Percentiles rank a stretch among this genome's conserved stretches.
These are phyloP conservation scores for Euura saliciscinereae DNA, from an alignment of 1,140 invertebrate species.

Conservation along the genomic window DNA sequence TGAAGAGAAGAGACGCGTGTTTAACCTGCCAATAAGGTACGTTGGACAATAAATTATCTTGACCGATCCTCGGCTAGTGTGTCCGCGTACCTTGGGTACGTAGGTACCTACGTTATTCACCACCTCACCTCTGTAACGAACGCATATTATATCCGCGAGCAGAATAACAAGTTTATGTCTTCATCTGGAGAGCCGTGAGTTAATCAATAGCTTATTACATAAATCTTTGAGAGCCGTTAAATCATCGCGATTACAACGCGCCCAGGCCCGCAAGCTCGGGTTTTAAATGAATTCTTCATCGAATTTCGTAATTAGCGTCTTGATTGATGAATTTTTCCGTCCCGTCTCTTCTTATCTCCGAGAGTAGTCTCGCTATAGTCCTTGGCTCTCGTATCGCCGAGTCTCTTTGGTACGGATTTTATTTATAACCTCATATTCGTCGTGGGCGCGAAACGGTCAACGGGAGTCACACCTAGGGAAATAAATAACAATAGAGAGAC, in stretches of 20 bases:
- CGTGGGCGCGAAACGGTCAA: conserved; percentile 20
- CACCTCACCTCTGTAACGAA: neutral
- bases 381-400: too few relatives aligned
- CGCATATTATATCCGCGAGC: neutral
- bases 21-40: neutral
- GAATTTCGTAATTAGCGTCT: neutral
- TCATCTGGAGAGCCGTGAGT: conserved; percentile 1
- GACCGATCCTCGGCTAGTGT: conserved; percentile 2
- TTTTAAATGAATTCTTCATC: conserved; percentile 1
- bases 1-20: neutral
- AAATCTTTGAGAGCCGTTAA: neutral
- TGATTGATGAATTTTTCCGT: neutral
- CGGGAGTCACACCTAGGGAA: conserved; percentile 36
- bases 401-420: conserved; percentile 37
- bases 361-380: too few relatives aligned
- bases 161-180: conserved; percentile 7
- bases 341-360: too few relatives aligned
- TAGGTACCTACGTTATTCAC: neutral
- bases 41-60: neutral
- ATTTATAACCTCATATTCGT: conserved; percentile 38
- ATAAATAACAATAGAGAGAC: conserved; percentile 40
- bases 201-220: conserved; percentile 7
- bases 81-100: neutral
- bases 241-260: neutral
- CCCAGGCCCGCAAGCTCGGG: neutral